Evolutionary conservation across 2,888 invertebrate species (phyloP).

Genomic region (Oxycera nigricornis): DNA sequence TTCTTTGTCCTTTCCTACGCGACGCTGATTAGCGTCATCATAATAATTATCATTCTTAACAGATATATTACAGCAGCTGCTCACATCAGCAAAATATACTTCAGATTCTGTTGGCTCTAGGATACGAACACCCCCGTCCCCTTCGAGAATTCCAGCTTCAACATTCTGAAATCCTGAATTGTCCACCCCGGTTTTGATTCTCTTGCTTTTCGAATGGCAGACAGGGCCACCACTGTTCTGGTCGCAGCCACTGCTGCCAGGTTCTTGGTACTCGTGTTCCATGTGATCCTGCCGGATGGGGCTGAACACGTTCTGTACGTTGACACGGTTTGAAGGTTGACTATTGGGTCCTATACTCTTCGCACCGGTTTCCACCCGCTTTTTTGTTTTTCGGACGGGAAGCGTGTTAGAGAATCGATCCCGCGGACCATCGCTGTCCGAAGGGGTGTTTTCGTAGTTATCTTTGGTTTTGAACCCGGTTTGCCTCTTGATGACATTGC

Average conservation of each 20-base stretch:
- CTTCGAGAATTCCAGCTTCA: conserved; percentile 58
- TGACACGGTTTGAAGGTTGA: conserved; percentile 56
- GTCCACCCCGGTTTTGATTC: conserved; percentile 69
- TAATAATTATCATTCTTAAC: conserved; percentile 65
- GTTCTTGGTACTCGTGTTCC: conserved; percentile 58
- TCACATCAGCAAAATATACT: conserved; percentile 85
- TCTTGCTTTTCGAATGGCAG: conserved; percentile 48
- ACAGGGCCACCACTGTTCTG: conserved; percentile 52
- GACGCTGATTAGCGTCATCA: conserved; percentile 55
- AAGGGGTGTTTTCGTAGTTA: conserved; percentile 66
- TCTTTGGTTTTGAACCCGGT: conserved; percentile 60
- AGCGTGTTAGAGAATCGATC: conserved; percentile 66
- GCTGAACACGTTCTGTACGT: conserved; percentile 62
- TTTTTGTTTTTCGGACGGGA: conserved; percentile 66
- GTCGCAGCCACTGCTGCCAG: conserved; percentile 51
- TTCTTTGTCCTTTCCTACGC: conserved; percentile 44
- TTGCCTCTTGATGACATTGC: conserved; percentile 57
- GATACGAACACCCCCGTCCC: conserved; percentile 49
- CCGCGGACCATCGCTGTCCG: conserved; percentile 60
- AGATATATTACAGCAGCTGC: conserved; percentile 81
- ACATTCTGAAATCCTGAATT: conserved; percentile 80
- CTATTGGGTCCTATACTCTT: conserved; percentile 60
- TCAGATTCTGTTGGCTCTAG: conserved; percentile 77
- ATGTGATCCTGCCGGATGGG: conserved; percentile 43
- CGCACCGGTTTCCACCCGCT: conserved; percentile 63